Evolutionary conservation across 2,113 vertebrate genomes (phyloP), one percentile per base, ranked within the genome.

Genomic region (Toxostoma redivivum): DNA sequence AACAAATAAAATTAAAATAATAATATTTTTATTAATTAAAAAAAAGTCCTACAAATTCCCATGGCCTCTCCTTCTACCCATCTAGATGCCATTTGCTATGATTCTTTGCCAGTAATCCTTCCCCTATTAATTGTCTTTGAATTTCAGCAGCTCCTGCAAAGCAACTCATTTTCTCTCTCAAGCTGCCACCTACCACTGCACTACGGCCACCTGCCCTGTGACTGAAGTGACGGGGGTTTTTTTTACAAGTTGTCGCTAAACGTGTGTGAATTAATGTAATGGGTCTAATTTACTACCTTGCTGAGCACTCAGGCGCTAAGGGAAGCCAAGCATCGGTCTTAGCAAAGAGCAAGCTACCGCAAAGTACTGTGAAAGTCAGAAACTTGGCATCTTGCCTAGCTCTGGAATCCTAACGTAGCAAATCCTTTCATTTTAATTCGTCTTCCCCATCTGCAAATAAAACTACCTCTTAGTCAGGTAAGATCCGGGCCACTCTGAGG

Each of bases 141-240:
- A 83, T 90, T 94, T 83, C 88, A 80, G 61, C 5, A 62, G 50
- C n/a, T 87, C 28, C 64, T 33, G 35, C 23, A 38, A 60, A 88
- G 31, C 40, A 84, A 19, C 31, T 40, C 56, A 69, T 93, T 86
- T 83, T 88, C 51, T 53, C 71, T 90, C 82, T 78, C 85, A 66
- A 40, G 82, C 92, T 95, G 85, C 88, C 85, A 81, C 69, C 81
- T 83, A 94, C 81, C 83, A 83, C 62, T 40, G 38, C 19, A 28
- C 23, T 30, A 11, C 1, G 0, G 33, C 23, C 37, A 33, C 79
- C 76, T 47, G 54, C 24, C 35, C 45, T 15, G 31, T 25, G 44
- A 77, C 11, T 58, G 11, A 58, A 50, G 30, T 2, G 20, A 40
- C n/a, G 15, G 40, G n/a, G 4, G 3, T 48, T 73, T 21, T 81